phyloP scores from a whole-genome alignment of 2,797 vertebrate genomes.

The Enteromius thamalakanensis region DNA sequence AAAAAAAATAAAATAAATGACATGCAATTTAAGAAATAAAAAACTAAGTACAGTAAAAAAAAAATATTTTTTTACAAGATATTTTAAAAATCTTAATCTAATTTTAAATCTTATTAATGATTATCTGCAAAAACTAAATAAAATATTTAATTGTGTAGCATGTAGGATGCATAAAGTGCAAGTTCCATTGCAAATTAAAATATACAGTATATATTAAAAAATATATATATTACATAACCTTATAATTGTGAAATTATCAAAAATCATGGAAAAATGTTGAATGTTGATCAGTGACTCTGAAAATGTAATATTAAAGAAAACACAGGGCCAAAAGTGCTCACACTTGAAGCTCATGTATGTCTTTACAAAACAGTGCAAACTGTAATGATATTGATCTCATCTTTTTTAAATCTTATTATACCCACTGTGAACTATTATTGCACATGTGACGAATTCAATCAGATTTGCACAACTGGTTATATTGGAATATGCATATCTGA shows the following conservation, averaged over 20 bases:
- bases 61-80: too few relatives aligned
- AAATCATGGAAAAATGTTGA: not conserved
- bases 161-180: not conserved
- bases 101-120: not conserved
- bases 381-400: slow-evolving; percentile 3
- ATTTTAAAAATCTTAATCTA: too few relatives aligned
- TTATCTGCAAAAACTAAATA: not conserved
- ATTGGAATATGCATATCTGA: not conserved
- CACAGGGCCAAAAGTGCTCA: not conserved
- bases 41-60: not conserved
- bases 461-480: not conserved
- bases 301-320: not conserved
- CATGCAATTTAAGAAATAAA: not conserved
- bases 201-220: too few relatives aligned
- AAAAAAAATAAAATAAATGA: not conserved
- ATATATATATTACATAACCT: not conserved
- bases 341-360: not conserved
- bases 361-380: not conserved
- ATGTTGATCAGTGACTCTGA: not conserved
- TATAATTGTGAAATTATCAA: not conserved
- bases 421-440: not conserved
- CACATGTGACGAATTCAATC: not conserved
- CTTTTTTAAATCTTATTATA: not conserved
- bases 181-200: not conserved
- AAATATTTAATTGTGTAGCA: not conserved